Conservation (phyloP, 2,113 vertebrate species). For the Nibea albiflora region DNA sequence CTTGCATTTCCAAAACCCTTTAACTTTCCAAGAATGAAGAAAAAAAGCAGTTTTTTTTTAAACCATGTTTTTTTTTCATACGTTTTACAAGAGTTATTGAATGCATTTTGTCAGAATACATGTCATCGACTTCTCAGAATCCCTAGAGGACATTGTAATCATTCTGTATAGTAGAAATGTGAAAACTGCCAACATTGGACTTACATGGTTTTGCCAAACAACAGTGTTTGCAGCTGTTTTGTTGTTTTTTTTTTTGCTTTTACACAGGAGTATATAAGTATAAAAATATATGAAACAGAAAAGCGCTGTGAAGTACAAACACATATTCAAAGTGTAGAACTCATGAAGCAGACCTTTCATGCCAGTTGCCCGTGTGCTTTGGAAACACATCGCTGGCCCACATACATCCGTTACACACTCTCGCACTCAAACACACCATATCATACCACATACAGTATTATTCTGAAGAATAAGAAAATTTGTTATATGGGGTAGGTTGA, state of each 20-base stretch:
- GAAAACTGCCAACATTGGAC: slow-evolving; percentile 69
- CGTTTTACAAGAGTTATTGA: slow-evolving; percentile 56
- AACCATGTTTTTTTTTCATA: slow-evolving; percentile 40
- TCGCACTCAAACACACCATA: slow-evolving; percentile 48
- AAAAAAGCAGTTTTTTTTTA: slow-evolving; percentile 34
- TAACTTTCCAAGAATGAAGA: slow-evolving; percentile 21
- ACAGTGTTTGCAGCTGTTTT: slow-evolving; percentile 44
- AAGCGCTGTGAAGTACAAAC: slow-evolving; percentile 76
- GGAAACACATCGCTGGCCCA: slow-evolving; percentile 52
- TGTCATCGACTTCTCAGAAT: slow-evolving; percentile 44
- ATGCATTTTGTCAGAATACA: slow-evolving; percentile 55
- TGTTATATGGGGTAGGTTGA: slow-evolving; percentile 35
- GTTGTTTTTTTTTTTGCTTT: slow-evolving; percentile 32
- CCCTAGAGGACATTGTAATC: slow-evolving; percentile 39
- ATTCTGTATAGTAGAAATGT: slow-evolving; percentile 70
- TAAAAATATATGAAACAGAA: slow-evolving; percentile 81
- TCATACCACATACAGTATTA: slow-evolving; percentile 44
- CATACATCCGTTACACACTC: slow-evolving; percentile 54
- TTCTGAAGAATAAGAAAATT: slow-evolving; percentile 42
- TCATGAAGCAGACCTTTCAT: slow-evolving; percentile 64
- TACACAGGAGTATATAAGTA: slow-evolving; percentile 74
- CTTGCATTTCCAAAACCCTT: slow-evolving; percentile 48
- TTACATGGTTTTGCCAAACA: slow-evolving; percentile 67
- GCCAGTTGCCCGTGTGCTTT: slow-evolving; percentile 54
- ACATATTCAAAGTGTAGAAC: slow-evolving; percentile 69